These are phyloP conservation scores for Dicranocentrus wangi DNA, from an alignment of 2,888 invertebrate species.

Conservation along the genomic window DNA sequence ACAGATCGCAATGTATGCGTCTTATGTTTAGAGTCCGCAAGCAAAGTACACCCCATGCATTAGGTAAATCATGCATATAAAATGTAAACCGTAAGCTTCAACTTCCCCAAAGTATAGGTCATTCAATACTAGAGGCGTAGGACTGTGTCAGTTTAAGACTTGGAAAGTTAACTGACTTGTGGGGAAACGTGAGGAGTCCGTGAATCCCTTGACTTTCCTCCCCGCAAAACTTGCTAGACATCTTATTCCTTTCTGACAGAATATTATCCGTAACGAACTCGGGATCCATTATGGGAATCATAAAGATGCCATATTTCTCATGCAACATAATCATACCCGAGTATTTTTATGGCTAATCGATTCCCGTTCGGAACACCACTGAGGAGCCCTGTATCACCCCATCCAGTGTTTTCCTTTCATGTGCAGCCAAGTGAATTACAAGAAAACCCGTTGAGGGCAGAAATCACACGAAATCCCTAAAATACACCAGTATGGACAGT, in stretches of 20 bases:
- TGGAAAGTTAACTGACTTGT: background rate
- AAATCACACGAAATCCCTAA: no score
- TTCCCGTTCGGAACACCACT: background rate
- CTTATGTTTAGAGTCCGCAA: no score
- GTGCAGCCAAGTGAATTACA: background rate
- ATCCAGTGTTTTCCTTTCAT: background rate
- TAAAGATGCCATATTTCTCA: constrained; percentile 32
- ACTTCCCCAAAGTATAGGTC: background rate
- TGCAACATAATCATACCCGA: constrained; percentile 31
- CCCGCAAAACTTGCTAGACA: background rate
- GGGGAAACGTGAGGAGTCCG: background rate
- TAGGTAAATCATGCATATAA: no score
- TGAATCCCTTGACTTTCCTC: background rate
- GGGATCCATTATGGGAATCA: constrained; percentile 42
- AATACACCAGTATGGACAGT: no score
- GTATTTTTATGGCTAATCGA: constrained; percentile 53
- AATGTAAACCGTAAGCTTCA: no score
- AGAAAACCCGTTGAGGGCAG: background rate
- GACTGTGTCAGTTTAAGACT: background rate
- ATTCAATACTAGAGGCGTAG: background rate
- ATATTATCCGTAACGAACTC: background rate
- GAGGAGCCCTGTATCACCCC: background rate
- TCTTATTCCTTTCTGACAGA: constrained; percentile 25
- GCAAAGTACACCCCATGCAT: no score
- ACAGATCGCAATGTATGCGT: no score